Evolutionary conservation across 2,797 vertebrate species (phyloP).

Genomic region (Pampus argenteus): DNA sequence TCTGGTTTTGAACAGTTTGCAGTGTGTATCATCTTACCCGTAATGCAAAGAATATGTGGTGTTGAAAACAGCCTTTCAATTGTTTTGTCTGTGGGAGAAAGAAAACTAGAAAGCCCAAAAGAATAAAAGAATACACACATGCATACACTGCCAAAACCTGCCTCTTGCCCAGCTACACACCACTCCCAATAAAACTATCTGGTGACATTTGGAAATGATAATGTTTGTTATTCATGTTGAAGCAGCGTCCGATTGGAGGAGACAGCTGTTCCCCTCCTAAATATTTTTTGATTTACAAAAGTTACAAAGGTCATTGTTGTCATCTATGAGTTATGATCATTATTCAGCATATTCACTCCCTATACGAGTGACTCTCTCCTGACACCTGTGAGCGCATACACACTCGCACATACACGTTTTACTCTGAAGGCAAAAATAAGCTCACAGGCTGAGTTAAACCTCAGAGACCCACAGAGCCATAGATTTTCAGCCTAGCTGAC

Average conservation of each 20-base stretch:
- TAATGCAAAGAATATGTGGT: slow-evolving; percentile 71
- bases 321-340: slow-evolving; percentile 53
- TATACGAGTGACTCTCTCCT: slow-evolving; percentile 13
- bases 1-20: slow-evolving; percentile 43
- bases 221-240: slow-evolving; percentile 59
- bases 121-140: slow-evolving; percentile 43
- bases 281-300: slow-evolving; percentile 49
- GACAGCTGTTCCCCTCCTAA: slow-evolving; percentile 63
- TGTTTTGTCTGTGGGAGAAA: slow-evolving; percentile 63
- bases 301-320: slow-evolving; percentile 58
- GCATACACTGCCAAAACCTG: slow-evolving; percentile 28
- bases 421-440: slow-evolving; percentile 12
- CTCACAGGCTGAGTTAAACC: slow-evolving; percentile 34
- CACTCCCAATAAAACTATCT: slow-evolving; percentile 62
- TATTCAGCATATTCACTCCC: slow-evolving; percentile 49
- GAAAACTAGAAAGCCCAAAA: slow-evolving; percentile 56
- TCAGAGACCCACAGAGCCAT: slow-evolving; percentile 1
- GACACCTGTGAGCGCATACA: slow-evolving; percentile 10
- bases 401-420: slow-evolving; percentile 23
- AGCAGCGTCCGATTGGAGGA: slow-evolving; percentile 52
- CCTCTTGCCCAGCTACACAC: slow-evolving; percentile 28
- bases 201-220: slow-evolving; percentile 52
- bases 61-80: slow-evolving; percentile 62
- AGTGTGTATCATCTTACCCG: slow-evolving; percentile 64
- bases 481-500: slow-evolving; percentile 14